Percentiles rank a stretch among this genome's conserved stretches.
phyloP scores from a whole-genome alignment of 2,113 vertebrate species.

The Serinus canaria region DNA sequence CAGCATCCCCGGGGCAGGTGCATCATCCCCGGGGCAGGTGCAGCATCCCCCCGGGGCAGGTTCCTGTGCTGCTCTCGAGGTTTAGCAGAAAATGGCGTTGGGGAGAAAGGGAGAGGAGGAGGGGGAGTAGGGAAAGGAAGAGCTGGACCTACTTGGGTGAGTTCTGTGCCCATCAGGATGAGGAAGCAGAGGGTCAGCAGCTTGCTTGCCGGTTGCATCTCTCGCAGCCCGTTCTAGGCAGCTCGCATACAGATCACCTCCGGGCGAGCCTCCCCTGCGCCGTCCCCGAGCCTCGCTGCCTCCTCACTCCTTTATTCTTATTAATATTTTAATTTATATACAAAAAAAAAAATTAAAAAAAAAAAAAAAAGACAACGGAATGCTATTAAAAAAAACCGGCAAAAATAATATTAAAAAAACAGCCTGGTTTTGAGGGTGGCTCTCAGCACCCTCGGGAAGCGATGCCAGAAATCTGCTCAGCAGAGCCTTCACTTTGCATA shows the following conservation, averaged over 20 bases:
- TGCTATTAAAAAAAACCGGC: background rate
- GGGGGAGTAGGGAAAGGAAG: background rate
- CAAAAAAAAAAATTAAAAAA: no score
- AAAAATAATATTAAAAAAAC: background rate
- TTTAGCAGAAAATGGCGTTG: constrained; percentile 77
- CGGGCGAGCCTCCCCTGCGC: constrained; percentile 38
- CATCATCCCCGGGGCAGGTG: background rate
- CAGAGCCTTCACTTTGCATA: constrained; percentile 82
- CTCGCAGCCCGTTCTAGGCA: constrained; percentile 77
- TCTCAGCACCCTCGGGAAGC: constrained; percentile 78
- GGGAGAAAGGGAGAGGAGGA: background rate
- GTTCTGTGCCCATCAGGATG: constrained; percentile 94
- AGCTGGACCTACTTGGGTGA: constrained; percentile 90
- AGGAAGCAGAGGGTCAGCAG: constrained; percentile 90
- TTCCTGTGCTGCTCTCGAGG: background rate
- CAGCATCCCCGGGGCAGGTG: no score
- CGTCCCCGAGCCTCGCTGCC: constrained; percentile 7
- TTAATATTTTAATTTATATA: background rate
- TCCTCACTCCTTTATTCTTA: constrained; percentile 30
- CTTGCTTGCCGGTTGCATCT: constrained; percentile 93
- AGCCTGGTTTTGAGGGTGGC: constrained; percentile 8
- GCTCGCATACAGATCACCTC: constrained; percentile 79
- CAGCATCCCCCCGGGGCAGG: background rate
- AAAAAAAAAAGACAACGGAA: background rate
- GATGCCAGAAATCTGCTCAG: constrained; percentile 71